Evolutionary conservation across 1,140 invertebrate genomes (phyloP).

Genomic region (Melipona quadrifasciata): DNA sequence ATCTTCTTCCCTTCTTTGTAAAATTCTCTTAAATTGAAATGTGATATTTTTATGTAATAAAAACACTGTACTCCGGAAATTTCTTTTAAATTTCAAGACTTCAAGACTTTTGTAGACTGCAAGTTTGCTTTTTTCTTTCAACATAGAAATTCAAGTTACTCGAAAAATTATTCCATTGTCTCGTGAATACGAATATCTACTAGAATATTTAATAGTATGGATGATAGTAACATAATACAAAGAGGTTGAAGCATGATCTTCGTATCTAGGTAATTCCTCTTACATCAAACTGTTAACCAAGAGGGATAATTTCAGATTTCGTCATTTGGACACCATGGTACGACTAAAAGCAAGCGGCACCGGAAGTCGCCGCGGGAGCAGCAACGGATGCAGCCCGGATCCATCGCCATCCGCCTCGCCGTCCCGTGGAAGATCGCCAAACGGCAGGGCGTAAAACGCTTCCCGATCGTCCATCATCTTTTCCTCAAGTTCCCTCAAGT

Average conservation of each 20-base stretch:
- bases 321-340: constrained; percentile 90
- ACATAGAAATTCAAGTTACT: too few species aligned
- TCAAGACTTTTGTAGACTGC: too few species aligned
- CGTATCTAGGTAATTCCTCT: too few species aligned
- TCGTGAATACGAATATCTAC: too few species aligned
- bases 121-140: too few species aligned
- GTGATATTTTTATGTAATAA: too few species aligned
- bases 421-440: constrained; percentile 76
- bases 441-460: constrained; percentile 73
- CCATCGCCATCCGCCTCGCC: constrained; percentile 86
- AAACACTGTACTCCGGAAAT: too few species aligned
- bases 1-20: not conserved
- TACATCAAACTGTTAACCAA: not conserved
- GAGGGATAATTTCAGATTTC: constrained; percentile 83
- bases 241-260: too few species aligned
- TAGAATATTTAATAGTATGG: too few species aligned
- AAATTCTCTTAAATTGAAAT: not conserved
- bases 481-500: not conserved
- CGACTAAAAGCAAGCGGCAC: constrained; percentile 84
- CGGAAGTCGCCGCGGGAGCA: constrained; percentile 78
- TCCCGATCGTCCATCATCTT: not conserved
- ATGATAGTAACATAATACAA: too few species aligned
- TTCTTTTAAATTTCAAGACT: too few species aligned
- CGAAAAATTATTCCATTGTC: too few species aligned
- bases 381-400: constrained; percentile 78